These are phyloP conservation scores for Cynodonichthys magdalenae DNA, from an alignment of 2,797 vertebrate genomes.

Conservation along the genomic window DNA sequence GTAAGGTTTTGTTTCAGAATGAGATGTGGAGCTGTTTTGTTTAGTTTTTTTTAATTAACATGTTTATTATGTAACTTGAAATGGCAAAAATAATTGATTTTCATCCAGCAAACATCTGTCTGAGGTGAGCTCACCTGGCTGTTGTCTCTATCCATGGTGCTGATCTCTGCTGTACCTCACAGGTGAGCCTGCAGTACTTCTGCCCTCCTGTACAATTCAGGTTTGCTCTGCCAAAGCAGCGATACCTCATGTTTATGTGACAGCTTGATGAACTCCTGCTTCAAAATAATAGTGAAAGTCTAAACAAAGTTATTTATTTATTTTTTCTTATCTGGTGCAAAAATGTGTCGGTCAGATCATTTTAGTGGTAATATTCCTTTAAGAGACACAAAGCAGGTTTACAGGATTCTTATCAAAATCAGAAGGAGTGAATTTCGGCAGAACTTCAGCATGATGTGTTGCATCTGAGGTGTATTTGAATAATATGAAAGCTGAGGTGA, in stretches of 20 bases:
- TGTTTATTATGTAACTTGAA: neutral
- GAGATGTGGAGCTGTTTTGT: conserved; percentile 17
- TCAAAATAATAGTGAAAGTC: neutral
- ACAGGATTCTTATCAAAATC: neutral
- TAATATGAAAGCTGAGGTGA: too few relatives aligned
- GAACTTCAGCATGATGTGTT: too few relatives aligned
- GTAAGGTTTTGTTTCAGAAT: conserved; percentile 52
- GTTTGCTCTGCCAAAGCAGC: neutral
- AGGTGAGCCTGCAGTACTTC: conserved; percentile 19
- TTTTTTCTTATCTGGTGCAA: neutral
- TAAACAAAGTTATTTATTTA: neutral
- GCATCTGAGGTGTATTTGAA: too few relatives aligned
- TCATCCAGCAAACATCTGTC: neutral
- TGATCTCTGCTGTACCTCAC: conserved; percentile 51
- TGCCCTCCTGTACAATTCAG: neutral
- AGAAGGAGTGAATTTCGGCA: too few relatives aligned
- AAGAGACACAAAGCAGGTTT: neutral
- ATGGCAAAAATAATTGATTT: neutral
- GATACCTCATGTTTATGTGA: conserved; percentile 1
- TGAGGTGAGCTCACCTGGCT: conserved; percentile 61
- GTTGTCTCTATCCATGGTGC: conserved; percentile 72
- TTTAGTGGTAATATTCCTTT: neutral
- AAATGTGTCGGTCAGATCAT: neutral
- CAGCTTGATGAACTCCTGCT: neutral
- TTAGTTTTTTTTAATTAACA: neutral